phyloP scores from a whole-genome alignment of 2,888 invertebrate genomes.

The Hirudinaria manillensis region DNA sequence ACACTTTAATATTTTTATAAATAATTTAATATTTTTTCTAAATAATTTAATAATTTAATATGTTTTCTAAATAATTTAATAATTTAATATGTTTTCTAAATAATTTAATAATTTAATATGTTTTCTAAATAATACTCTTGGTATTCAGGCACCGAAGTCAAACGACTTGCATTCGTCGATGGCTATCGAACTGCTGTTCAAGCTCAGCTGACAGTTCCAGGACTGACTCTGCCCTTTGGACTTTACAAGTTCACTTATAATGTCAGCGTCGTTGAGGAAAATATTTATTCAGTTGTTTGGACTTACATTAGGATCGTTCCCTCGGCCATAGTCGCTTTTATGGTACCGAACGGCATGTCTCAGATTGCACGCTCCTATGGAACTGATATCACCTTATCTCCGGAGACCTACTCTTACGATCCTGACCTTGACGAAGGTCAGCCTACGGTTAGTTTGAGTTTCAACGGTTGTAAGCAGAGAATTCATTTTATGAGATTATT shows the following conservation, averaged over 20 bases:
- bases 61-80: too few species aligned
- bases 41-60: too few species aligned
- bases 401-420: constrained; percentile 49
- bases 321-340: constrained; percentile 48
- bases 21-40: too few species aligned
- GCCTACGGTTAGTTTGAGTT: constrained; percentile 6
- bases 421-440: constrained; percentile 46
- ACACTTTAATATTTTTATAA: too few species aligned
- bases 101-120: too few species aligned
- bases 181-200: constrained; percentile 30
- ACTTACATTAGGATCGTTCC: constrained; percentile 46
- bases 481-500: not conserved
- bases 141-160: not conserved
- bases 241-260: constrained; percentile 49
- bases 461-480: not conserved
- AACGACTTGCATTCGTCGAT: constrained; percentile 12
- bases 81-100: too few species aligned
- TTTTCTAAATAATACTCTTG: too few species aligned
- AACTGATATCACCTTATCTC: constrained; percentile 45
- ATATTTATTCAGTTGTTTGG: constrained; percentile 37
- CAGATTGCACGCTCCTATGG: constrained; percentile 44
- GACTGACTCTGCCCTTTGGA: constrained; percentile 46
- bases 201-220: constrained; percentile 43
- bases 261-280: constrained; percentile 44
- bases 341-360: constrained; percentile 47